phyloP scores from a whole-genome alignment of 2,888 invertebrate genomes.

The Entomobrya proxima region DNA sequence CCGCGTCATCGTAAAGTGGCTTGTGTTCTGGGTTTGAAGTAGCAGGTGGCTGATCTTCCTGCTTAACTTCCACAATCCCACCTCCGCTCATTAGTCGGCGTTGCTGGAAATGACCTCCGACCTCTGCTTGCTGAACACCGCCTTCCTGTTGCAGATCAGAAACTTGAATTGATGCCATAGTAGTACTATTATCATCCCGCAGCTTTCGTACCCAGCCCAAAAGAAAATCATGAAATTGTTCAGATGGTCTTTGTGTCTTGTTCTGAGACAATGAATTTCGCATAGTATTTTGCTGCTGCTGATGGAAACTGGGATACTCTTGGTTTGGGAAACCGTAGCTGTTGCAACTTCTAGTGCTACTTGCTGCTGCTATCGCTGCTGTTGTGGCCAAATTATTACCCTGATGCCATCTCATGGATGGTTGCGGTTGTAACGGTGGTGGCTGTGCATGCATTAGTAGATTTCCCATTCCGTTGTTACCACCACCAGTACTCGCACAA shows the following conservation, averaged over 20 bases:
- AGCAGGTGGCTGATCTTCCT: too few relatives aligned
- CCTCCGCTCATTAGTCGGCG: conserved; percentile 1
- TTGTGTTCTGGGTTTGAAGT: background rate
- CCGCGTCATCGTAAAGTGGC: background rate
- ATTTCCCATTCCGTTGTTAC: background rate
- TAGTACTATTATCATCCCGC: background rate
- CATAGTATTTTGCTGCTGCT: background rate
- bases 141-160: background rate
- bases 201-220: background rate
- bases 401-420: background rate
- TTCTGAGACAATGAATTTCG: background rate
- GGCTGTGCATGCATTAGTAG: background rate
- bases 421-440: background rate
- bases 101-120: background rate
- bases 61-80: background rate
- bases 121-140: background rate
- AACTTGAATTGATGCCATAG: background rate
- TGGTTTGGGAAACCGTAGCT: background rate
- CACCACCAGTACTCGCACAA: background rate
- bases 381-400: too few relatives aligned
- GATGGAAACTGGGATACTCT: background rate
- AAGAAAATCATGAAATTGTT: background rate
- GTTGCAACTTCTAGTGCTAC: too few relatives aligned
- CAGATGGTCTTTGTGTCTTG: background rate
- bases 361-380: too few relatives aligned